Base-by-base conservation (phyloP, 1,140 invertebrate genomes). In the Ptiloglossa arizonensis region DNA sequence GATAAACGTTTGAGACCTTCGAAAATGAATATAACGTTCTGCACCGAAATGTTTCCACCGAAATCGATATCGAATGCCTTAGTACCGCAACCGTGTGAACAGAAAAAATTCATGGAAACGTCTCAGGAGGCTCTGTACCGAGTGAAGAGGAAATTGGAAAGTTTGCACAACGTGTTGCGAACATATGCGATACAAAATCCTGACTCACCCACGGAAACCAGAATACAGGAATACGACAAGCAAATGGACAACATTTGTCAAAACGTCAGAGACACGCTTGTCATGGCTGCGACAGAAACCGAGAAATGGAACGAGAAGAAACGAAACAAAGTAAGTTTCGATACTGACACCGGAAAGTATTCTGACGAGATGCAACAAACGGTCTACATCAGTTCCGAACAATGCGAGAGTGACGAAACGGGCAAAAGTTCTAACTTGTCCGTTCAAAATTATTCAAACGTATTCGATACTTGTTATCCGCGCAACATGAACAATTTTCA, bases 131-230 rank as follows among this genome's bases (percentile, higher is more conserved):
- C 72, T 5, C 70, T 90, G 1, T 32, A 82, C 22, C 59, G 80
- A 35, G 85, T 89, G 5, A 86, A 67, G 56, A 73, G 75, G 8
- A 86, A 79, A 52, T 63, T 90, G n/a, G 83, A 87, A 54, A 87
- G 73, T 64, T 73, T 90, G 1, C 87, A 90, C 22, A 75, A 83
- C 6, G 80, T 86, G 44, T 41, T 90, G 11, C 68, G 70, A 56
- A 83, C 56, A 5, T 89, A 85, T 35, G 77, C 78, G 24, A 44
- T 44, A 35, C 50, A 63, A 75, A n/a, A 60, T 29, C 15, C 35
- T 11, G 59, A 19, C 1, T 13, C 32, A 29, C 44, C 9, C 27
- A 0, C 0, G 38, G 17, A n/a, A 5, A 27, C 44, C 1, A 44
- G 24, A 44, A 15, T 38, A 32, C 17, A n/a, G 0, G 56, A 32